phyloP scores from a whole-genome alignment of 2,888 invertebrate species.

The Minunthozetes semirufus region DNA sequence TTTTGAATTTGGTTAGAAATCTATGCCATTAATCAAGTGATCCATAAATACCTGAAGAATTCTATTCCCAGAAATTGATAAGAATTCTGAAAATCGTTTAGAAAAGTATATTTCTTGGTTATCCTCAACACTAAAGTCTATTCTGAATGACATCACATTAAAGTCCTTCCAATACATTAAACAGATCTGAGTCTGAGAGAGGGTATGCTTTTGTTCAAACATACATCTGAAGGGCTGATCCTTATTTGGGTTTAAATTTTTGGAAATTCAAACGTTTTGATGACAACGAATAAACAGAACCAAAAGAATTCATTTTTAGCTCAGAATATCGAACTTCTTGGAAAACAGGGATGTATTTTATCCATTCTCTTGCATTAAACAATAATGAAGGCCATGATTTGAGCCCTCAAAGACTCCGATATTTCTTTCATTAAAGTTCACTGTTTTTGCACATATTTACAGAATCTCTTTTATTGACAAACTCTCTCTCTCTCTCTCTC shows the following conservation, averaged over 20 bases:
- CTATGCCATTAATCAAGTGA: no score
- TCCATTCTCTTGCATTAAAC: neutral
- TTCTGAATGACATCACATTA: neutral
- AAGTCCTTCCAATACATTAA: neutral
- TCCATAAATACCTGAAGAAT: no score
- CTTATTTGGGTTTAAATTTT: neutral
- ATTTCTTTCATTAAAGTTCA: neutral
- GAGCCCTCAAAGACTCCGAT: neutral
- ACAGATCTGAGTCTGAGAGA: neutral
- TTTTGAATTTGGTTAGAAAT: no score
- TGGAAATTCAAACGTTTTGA: neutral
- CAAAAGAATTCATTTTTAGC: neutral
- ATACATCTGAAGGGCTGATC: neutral
- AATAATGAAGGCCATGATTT: neutral
- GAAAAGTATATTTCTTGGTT: no score
- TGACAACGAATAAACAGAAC: neutral
- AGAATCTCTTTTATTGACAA: neutral
- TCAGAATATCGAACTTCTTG: neutral
- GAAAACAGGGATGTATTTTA: no score
- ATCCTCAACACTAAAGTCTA: no score
- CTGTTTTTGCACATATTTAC: neutral
- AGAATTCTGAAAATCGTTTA: neutral
- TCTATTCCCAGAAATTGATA: neutral
- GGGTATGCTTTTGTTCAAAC: neutral
- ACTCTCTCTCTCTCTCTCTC: neutral